Base-by-base conservation (phyloP, 2,113 vertebrate genomes). In the Kryptolebias marmoratus region DNA sequence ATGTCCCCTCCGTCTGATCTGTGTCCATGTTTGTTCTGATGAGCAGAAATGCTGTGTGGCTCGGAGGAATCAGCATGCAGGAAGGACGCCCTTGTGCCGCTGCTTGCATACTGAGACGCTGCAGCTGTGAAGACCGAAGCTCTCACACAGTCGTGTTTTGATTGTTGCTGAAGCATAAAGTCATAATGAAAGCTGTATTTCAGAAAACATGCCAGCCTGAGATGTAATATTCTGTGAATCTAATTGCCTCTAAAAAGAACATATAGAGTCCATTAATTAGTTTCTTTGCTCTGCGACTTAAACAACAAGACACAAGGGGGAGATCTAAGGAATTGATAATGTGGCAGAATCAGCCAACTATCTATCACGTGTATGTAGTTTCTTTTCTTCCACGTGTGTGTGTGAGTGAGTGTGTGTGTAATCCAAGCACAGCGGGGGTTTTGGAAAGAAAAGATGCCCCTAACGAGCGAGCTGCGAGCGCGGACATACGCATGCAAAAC, bases 251-350 rank as follows among this genome's bases (percentile, higher is more conserved):
- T 64, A 75, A 82, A 81, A 72, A 77, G 55, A 59, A 81, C 67
- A 68, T 76, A 74, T 5, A 28, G 72, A 83, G 81, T 83, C 74
- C 54, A 68, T 86, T 80, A 80, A 89, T 89, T 84, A 76, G 72
- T 76, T 83, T 68, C 47, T 68, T 49, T 45, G 16, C 77, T 83
- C 42, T 42, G 60, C 68, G 81, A 75, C 73, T 61, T 77, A 68
- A 86, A 81, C 76, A 75, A 82, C 81, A 65, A 77, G 72, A 68
- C 14, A 27, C 4, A 11, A 71, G 77, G 68, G 63, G 66, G 61
- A 73, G 67, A 84, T 81, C 66, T 62, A 59, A 80, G 48, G 67
- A 58, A 42, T 2, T 48, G 77, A 77, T 81, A 79, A 73, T 75
- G 64, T 83, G 79, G 59, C 47, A 70, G 68, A 79, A 56, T 80